Conservation (phyloP, 2,888 invertebrate species). For the Tachystola acroxantha region DNA sequence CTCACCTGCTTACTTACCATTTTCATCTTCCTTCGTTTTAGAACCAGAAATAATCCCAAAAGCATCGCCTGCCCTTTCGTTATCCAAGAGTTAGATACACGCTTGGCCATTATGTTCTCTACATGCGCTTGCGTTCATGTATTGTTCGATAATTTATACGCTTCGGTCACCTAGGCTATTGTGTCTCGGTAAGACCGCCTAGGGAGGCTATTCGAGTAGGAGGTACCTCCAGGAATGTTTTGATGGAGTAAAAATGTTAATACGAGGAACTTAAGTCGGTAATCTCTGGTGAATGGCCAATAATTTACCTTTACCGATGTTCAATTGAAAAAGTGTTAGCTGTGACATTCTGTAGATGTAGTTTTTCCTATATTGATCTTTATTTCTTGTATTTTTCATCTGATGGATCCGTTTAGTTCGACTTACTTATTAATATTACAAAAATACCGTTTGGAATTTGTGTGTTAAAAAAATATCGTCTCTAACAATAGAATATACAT, state of each 20-base stretch:
- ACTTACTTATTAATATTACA: no score
- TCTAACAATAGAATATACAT: no score
- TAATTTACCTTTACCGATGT: no score
- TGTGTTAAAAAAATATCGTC: no score
- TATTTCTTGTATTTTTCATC: no score
- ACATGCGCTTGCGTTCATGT: conserved; percentile 4
- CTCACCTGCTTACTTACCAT: no score
- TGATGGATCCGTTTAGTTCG: no score
- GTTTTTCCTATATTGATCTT: no score
- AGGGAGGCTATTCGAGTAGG: conserved; percentile 1
- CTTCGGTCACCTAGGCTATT: conserved; percentile 7
- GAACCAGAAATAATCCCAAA: neutral
- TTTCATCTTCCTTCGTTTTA: no score
- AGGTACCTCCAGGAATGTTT: neutral
- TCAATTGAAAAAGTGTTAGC: no score
- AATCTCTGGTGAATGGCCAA: neutral
- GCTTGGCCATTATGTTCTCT: conserved; percentile 2
- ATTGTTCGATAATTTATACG: conserved; percentile 15
- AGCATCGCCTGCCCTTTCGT: neutral
- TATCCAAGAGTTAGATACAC: conserved; percentile 1
- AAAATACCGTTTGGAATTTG: no score
- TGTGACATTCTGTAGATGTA: no score
- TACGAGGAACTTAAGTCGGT: neutral
- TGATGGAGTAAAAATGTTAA: conserved; percentile 3
- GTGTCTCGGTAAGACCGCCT: conserved; percentile 8